Base-by-base conservation (phyloP, 2,888 invertebrate genomes). In the Cryptops parisi region DNA sequence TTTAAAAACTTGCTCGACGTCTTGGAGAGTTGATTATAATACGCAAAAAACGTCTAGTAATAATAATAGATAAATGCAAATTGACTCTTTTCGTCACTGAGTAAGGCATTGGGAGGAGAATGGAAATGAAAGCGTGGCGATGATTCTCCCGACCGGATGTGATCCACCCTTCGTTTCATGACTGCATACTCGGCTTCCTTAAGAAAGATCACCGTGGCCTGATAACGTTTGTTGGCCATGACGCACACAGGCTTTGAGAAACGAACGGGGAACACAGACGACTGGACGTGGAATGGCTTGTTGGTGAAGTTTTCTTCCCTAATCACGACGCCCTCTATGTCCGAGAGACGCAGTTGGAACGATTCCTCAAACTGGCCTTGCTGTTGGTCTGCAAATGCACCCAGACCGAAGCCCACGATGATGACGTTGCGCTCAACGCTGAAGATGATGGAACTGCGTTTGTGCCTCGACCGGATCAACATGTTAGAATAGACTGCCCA, bases 61-160 rank as follows among this genome's bases (percentile, higher is more conserved):
- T 48, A 48, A 21, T 48, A 48, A 48, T 48, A 48, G 33, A 48
- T 48, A 48, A 48, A 48, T 15, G 48, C 48, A 48, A 48, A 48
- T 21, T 48, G 48, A 22, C 48, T 48, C 19, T 48, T 48, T 21
- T 48, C 48, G 26, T 48, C 48, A 5, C 9, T 12, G 4, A 33
- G 5, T 6, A 27, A 6, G 15, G 19, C n/a, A 17, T 12, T 33
- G 9, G n/a, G 12, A 15, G 48, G 48, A 5, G 48, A 17, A 19
- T 48, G 48, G 19, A 48, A 48, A 21, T 33, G 33, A 33, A 48
- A 48, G 4, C 33, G 15, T 48, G 48, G 48, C 4, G 48, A 26
- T 6, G 48, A 48, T 33, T 48, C 48, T 19, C 48, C 48, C 5
- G 46, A 46, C 5, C 48, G 5, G 12, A 48, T 48, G 38, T 48